Evolutionary conservation across 1,140 invertebrate species (phyloP).

Genomic region (Chironomus striatipennis): DNA sequence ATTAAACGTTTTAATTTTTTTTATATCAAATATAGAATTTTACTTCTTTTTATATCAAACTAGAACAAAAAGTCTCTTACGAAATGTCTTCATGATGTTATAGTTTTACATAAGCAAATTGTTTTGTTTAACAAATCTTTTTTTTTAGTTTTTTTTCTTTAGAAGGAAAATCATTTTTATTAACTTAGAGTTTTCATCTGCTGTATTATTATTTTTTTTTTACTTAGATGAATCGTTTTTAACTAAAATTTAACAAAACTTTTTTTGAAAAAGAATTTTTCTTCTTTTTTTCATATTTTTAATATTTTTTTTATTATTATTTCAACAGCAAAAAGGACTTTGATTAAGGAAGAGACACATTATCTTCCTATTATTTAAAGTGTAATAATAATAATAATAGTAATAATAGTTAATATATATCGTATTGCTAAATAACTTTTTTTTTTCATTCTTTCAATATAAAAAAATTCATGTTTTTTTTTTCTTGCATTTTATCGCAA

Average conservation of each 20-base stretch:
- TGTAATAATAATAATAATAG: not conserved
- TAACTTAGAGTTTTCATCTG: not conserved
- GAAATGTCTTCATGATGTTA: constrained; percentile 3
- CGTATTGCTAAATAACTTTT: not conserved
- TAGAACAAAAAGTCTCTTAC: constrained; percentile 8
- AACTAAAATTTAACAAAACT: too few relatives aligned
- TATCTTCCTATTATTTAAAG: not conserved
- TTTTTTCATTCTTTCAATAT: not conserved
- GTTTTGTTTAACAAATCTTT: not conserved
- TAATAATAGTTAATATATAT: constrained; percentile 6
- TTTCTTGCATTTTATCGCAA: constrained; percentile 3
- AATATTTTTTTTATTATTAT: too few relatives aligned
- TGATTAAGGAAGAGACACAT: too few relatives aligned
- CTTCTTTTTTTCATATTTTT: too few relatives aligned
- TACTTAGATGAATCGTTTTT: too few relatives aligned
- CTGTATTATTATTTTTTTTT: too few relatives aligned
- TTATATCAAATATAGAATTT: constrained; percentile 10
- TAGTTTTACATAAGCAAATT: constrained; percentile 1
- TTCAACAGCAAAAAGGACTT: too few relatives aligned
- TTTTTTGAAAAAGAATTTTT: too few relatives aligned
- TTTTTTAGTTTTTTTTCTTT: not conserved
- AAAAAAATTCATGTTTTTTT: not conserved
- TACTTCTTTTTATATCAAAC: constrained; percentile 5
- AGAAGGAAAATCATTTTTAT: not conserved
- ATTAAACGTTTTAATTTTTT: constrained; percentile 5